Base-by-base conservation (phyloP, 2,888 invertebrate species). In the Hirudinaria manillensis region DNA sequence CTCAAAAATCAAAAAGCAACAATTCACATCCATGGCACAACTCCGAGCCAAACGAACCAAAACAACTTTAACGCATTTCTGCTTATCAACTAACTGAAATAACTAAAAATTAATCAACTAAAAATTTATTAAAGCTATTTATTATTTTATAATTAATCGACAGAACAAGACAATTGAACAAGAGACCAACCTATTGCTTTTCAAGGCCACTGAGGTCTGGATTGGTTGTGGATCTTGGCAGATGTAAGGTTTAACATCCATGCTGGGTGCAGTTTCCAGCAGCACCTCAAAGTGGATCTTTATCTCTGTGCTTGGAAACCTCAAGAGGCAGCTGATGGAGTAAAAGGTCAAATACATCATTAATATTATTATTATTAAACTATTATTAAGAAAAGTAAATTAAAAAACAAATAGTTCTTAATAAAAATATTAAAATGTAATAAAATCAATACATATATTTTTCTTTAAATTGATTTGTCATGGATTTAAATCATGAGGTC, bases 221-320 rank as follows among this genome's bases (percentile, higher is more conserved):
- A 36, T n/a, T 1, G 68, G 68, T 68, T 68, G 68, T 6, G 36
- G 68, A n/a, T 68, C 68, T n/a, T 34, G 29, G 32, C 36, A 68
- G 32, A 13, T 19, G 32, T 68, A 68, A 68, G 68, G 34, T 73
- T 73, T 73, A 3, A 53, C 45, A 19, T 24, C 24, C 24, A n/a
- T 21, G 7, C 24, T 21, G 34, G 68, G 13, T 4, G 45, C n/a
- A 79, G 90, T 66, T 32, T 76, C 91, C 80, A 94, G 90, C 84
- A 96, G 88, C 76, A 94, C 94, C 87, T 94, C 93, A 87, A 97
- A 97, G 86, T 91, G 90, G 83, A 97, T 90, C 80, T 93, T 91
- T 85, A 97, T 95, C 86, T 92, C 95, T 84, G 97, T 98, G 86
- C 95, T 95, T 77, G 97, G 97, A 88, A 97, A 97, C 81, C 97